These are phyloP conservation scores for Speoplatyrhinus poulsoni DNA, from an alignment of 2,113 vertebrate species.

Conservation along the genomic window DNA sequence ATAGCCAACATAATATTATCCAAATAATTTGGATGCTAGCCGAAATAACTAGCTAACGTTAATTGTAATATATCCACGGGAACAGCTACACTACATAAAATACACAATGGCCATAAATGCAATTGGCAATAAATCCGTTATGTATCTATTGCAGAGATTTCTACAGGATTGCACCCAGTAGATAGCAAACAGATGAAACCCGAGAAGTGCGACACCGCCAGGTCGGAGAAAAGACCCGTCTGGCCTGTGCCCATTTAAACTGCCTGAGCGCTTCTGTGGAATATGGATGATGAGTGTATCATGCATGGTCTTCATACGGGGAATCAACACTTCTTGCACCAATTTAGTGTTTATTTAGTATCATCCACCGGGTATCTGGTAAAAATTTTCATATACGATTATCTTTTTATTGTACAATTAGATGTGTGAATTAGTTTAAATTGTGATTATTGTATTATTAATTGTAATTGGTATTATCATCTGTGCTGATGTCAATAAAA, in stretches of 20 bases:
- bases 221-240: slow-evolving; percentile 6
- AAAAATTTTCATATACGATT: too few relatives aligned
- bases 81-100: neutral
- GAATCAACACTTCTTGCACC: too few relatives aligned
- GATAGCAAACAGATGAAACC: slow-evolving; percentile 10
- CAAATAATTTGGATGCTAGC: slow-evolving; percentile 7
- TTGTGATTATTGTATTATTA: too few relatives aligned
- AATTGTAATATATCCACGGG: neutral
- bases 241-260: neutral
- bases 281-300: neutral
- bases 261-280: slow-evolving; percentile 45
- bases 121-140: neutral
- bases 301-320: too few relatives aligned
- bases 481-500: too few relatives aligned
- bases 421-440: too few relatives aligned
- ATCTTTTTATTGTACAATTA: too few relatives aligned
- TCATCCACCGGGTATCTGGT: too few relatives aligned
- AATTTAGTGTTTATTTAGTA: too few relatives aligned
- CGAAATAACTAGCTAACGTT: neutral
- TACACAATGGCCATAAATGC: neutral
- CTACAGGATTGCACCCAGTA: neutral
- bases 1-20: slow-evolving; percentile 30
- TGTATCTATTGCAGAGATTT: neutral
- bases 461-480: too few relatives aligned
- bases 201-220: neutral